Evolutionary conservation across 2,113 vertebrate genomes (phyloP).

Genomic region (Thalassoma bifasciatum): DNA sequence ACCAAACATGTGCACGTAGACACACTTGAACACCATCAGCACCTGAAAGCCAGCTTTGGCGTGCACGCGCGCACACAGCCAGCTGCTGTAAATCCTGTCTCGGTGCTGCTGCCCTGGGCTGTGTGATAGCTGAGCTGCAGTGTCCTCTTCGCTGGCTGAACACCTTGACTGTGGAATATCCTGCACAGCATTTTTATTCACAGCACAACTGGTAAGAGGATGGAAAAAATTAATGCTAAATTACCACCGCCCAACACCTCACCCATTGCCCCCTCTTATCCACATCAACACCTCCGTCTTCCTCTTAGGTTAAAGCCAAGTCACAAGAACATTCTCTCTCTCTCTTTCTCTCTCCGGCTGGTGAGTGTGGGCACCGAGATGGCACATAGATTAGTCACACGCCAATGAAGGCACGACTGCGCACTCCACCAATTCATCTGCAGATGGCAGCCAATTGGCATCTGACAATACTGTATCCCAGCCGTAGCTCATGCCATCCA

Average conservation of each 20-base stretch:
- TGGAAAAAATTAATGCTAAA: constrained; percentile 53
- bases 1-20: constrained; percentile 31
- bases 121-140: constrained; percentile 72
- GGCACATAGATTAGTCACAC: constrained; percentile 78
- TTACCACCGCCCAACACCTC: constrained; percentile 22
- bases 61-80: constrained; percentile 44
- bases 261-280: background rate
- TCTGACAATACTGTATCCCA: constrained; percentile 58
- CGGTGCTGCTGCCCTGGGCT: constrained; percentile 61
- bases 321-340: constrained; percentile 70
- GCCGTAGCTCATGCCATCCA: constrained; percentile 33
- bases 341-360: constrained; percentile 46
- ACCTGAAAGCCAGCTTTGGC: constrained; percentile 12
- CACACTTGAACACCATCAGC: background rate
- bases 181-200: constrained; percentile 74
- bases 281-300: constrained; percentile 32
- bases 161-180: constrained; percentile 73
- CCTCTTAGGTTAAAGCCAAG: constrained; percentile 69
- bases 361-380: constrained; percentile 75
- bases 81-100: constrained; percentile 63
- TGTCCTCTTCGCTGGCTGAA: constrained; percentile 65
- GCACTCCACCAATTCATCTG: constrained; percentile 72
- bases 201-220: constrained; percentile 64
- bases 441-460: constrained; percentile 79
- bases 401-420: constrained; percentile 57